Evolutionary conservation across 2,113 vertebrate genomes (phyloP).

Genomic region (Oceanodroma tethys): DNA sequence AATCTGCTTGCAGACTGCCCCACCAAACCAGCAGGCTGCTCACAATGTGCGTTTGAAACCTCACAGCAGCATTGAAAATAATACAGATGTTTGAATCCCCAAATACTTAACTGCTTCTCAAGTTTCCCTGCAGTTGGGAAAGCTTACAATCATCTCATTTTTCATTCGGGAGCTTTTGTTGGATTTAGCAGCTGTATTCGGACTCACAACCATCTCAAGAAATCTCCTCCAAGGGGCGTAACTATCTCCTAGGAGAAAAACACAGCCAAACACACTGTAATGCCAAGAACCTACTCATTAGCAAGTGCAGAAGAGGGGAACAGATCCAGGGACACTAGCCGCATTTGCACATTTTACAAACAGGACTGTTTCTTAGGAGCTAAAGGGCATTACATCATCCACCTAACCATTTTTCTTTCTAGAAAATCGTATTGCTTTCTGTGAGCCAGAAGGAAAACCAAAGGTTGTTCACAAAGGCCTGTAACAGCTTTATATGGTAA

Average conservation of each 20-base stretch:
- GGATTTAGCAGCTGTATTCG: background rate
- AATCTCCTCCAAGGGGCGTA: background rate
- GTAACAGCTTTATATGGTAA: background rate
- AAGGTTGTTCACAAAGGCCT: background rate
- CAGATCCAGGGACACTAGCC: background rate
- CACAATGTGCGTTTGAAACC: background rate
- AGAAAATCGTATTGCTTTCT: background rate
- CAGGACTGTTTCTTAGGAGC: background rate
- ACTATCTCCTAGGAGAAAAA: conserved; percentile 47
- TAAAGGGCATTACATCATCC: background rate
- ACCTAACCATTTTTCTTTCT: background rate
- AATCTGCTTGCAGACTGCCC: background rate
- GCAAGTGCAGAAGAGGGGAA: background rate
- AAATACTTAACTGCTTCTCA: background rate
- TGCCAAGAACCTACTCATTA: conserved; percentile 14
- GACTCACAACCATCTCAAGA: background rate
- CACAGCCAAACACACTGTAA: background rate
- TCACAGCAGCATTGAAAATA: background rate
- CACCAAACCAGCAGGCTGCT: background rate
- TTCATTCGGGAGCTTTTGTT: background rate
- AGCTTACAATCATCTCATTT: background rate
- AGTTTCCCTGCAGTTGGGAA: background rate
- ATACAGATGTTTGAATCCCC: background rate
- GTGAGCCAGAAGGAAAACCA: background rate
- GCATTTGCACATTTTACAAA: background rate